These are phyloP conservation scores for Athene cunicularia DNA, from an alignment of 2,113 vertebrate species.

Conservation along the genomic window DNA sequence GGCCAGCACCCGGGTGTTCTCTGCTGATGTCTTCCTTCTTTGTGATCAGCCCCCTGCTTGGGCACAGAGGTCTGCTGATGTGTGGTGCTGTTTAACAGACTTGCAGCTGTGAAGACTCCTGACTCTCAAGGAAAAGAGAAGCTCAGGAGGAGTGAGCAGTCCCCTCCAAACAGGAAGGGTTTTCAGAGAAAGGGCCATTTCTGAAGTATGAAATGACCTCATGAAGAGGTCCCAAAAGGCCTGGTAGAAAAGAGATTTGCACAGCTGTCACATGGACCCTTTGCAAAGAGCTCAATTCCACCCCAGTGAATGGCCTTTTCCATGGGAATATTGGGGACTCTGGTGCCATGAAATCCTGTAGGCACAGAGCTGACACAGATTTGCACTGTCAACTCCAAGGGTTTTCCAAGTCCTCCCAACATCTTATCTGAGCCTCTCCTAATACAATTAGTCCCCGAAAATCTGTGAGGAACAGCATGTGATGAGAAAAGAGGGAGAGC, in stretches of 20 bases:
- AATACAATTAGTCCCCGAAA: not conserved
- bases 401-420: not conserved
- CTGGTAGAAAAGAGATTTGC: not conserved
- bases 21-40: not conserved
- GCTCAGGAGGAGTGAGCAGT: not conserved
- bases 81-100: not conserved
- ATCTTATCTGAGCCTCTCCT: not conserved
- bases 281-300: not conserved
- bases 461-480: accelerated
- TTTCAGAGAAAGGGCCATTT: not conserved
- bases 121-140: not conserved
- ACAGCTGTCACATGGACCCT: not conserved
- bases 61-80: not conserved
- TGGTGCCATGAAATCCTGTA: not conserved
- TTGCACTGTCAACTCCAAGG: accelerated
- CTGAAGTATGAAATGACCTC: not conserved
- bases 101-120: not conserved
- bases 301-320: not conserved
- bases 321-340: not conserved
- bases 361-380: not conserved
- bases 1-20: not conserved
- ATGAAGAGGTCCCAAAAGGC: not conserved
- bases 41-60: not conserved
- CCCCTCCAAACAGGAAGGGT: not conserved
- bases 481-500: not conserved